Conservation (phyloP, 2,797 vertebrate species). For the Sphenodon punctatus region DNA sequence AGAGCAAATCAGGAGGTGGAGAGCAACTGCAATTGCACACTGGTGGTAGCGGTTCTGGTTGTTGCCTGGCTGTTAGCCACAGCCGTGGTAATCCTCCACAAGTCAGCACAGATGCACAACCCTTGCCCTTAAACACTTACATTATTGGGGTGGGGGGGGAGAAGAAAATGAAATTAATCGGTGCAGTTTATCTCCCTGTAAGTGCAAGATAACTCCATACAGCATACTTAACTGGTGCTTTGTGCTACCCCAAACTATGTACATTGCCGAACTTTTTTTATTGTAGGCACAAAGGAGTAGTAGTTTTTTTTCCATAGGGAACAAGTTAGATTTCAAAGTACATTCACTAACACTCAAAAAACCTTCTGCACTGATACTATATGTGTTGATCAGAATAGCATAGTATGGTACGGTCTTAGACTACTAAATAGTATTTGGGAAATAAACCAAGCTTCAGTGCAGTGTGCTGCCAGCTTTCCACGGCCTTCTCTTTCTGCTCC, state of each 20-base stretch:
- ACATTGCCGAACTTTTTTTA: not conserved
- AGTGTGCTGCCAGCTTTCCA: not conserved
- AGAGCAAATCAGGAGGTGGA: too few species aligned
- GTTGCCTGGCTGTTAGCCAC: too few species aligned
- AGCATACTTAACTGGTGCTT: not conserved
- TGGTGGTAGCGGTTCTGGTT: too few species aligned
- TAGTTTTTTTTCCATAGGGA: accelerated
- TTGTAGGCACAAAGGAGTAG: accelerated
- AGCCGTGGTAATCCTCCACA: too few species aligned
- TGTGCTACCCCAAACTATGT: not conserved
- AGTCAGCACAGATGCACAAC: too few species aligned
- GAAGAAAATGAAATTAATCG: too few species aligned
- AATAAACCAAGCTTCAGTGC: not conserved
- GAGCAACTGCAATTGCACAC: too few species aligned
- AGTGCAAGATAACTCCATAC: not conserved
- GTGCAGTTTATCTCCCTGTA: not conserved
- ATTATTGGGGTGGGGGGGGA: too few species aligned
- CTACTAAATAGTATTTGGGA: not conserved
- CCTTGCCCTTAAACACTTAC: too few species aligned
- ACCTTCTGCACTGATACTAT: not conserved
- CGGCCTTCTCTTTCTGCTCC: not conserved
- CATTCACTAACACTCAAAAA: not conserved
- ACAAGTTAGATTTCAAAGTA: too few species aligned
- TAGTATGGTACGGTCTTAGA: not conserved
- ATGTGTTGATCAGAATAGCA: not conserved